Evolutionary conservation across 2,113 vertebrate genomes (phyloP), one percentile per base, ranked within the genome.

Genomic region (Ranitomeya imitator): DNA sequence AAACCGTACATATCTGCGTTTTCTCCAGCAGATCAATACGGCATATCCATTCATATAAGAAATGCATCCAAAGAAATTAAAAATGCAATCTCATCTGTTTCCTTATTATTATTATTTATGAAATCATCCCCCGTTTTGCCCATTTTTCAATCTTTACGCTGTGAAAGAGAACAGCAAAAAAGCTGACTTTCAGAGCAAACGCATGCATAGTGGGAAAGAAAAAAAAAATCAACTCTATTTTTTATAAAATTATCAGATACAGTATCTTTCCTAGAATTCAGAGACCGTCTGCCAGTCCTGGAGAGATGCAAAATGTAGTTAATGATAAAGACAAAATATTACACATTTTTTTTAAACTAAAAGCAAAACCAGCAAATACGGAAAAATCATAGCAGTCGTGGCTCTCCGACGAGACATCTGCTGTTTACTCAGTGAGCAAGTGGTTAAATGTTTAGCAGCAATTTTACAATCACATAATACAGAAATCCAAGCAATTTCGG

Each of bases 391-490:
- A 65, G 37, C 57, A 71, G 26, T 9, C 15, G 10, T 37, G 69
- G 23, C 26, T 31, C 69, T 37, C 13, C 6, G 45, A 16, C 1
- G 0, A 65, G 18, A 83, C 7, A 51, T 83, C 12, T 54, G 13
- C 51, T 69, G 12, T 23, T 82, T 16, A 12, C 4, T 13, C 8
- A 67, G 82, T 55, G 15, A 69, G 55, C 61, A 84, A 57, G 11
- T 52, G 52, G 87, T 89, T 89, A 89, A 89, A 84, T 84, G 73
- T 84, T 83, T 77, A 88, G 73, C 45, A 78, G 73, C 81, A 76
- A 71, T 88, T 88, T 76, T 83, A 77, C 86, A 82, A 88, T 78
- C 54, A 67, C 60, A 61, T 16, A 69, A 63, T 84, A 59, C 57
- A 78, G 59, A 79, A 88, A 88, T 52, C 55, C 15, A 59, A 85